Percentiles rank a stretch among this genome's conserved stretches.
phyloP scores from a whole-genome alignment of 2,888 invertebrate genomes.

The Mimas tiliae region DNA sequence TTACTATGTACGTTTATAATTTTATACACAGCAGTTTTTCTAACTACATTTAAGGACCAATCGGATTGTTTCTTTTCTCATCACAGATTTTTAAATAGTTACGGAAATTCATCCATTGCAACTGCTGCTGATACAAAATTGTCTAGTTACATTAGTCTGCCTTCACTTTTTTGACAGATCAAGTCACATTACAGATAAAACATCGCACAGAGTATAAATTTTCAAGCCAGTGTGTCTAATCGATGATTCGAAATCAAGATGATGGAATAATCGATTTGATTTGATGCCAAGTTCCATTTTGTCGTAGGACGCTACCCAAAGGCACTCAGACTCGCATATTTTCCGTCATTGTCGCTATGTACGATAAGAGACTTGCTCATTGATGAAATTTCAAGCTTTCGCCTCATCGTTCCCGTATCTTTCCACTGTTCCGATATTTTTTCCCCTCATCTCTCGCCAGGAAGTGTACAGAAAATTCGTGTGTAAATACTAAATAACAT shows the following conservation, averaged over 20 bases:
- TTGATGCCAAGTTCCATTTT: constrained; percentile 13
- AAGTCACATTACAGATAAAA: constrained; percentile 4
- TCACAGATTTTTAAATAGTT: constrained; percentile 26
- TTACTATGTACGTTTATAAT: constrained; percentile 79
- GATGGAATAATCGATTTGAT: constrained; percentile 14
- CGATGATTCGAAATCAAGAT: constrained; percentile 6
- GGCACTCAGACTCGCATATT: constrained; percentile 21
- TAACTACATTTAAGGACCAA: constrained; percentile 74
- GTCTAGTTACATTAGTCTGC: neutral
- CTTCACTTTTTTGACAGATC: constrained; percentile 4
- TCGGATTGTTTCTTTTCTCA: constrained; percentile 38
- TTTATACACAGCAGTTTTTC: constrained; percentile 80
- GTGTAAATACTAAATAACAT: constrained; percentile 52
- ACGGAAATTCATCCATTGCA: constrained; percentile 13
- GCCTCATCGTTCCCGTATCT: constrained; percentile 60
- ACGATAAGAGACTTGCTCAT: constrained; percentile 60
- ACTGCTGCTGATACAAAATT: constrained; percentile 20
- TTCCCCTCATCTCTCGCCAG: constrained; percentile 63
- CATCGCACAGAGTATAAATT: constrained; percentile 14
- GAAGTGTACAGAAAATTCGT: constrained; percentile 76
- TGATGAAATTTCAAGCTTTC: constrained; percentile 81
- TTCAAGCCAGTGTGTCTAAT: constrained; percentile 24
- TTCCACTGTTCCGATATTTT: constrained; percentile 50
- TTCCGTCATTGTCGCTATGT: constrained; percentile 23
- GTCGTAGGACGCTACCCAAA: constrained; percentile 5